Conservation (phyloP, 2,113 vertebrate species). For the Chionomys nivalis region DNA sequence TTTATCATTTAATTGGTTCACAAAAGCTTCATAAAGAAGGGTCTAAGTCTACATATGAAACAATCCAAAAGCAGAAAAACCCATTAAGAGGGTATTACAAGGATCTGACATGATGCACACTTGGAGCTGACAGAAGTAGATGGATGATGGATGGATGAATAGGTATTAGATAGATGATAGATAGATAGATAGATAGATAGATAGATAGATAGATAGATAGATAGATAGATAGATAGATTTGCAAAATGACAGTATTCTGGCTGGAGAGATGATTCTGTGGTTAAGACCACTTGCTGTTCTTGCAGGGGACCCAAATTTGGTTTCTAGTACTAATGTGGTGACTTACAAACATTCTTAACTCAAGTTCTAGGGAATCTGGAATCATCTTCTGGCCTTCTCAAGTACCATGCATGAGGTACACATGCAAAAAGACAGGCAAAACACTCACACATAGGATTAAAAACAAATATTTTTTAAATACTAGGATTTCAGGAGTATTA, state of each 20-base stretch:
- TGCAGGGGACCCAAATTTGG: neutral
- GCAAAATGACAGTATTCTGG: neutral
- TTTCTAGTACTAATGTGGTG: neutral
- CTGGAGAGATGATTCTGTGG: neutral
- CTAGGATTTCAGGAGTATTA: neutral
- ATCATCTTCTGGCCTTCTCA: neutral
- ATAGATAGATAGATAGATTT: neutral
- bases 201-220: neutral
- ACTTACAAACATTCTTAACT: neutral
- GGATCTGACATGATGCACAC: neutral
- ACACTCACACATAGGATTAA: neutral
- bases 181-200: neutral
- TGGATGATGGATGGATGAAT: neutral
- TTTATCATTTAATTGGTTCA: neutral
- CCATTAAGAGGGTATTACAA: neutral
- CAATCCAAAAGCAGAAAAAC: slow-evolving; percentile 6
- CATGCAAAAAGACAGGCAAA: neutral
- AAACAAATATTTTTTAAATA: neutral
- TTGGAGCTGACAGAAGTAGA: neutral
- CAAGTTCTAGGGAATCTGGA: neutral
- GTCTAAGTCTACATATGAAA: neutral
- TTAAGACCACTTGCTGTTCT: neutral
- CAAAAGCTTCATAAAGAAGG: neutral
- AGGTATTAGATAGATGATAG: neutral
- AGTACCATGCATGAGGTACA: neutral